Evolutionary conservation across 1,140 invertebrate species (phyloP).

Genomic region (Scylla paramamosain): DNA sequence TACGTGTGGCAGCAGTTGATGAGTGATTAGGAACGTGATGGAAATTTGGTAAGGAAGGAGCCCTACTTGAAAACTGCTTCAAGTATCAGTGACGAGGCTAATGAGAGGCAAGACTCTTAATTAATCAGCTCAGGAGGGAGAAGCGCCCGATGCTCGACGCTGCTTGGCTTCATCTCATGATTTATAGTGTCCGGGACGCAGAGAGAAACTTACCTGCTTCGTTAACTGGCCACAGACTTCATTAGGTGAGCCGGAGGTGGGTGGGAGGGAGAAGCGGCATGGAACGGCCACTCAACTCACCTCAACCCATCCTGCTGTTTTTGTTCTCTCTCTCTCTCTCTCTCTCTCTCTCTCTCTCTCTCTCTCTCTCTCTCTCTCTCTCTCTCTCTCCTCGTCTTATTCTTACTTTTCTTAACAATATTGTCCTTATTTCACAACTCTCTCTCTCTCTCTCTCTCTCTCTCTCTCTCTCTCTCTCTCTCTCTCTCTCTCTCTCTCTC

Average conservation of each 20-base stretch:
- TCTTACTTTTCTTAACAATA: too few species aligned
- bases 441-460: too few species aligned
- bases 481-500: too few species aligned
- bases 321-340: too few species aligned
- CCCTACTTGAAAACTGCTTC: slow-evolving; percentile 11
- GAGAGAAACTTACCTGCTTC: background rate
- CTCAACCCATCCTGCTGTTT: too few species aligned
- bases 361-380: too few species aligned
- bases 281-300: too few species aligned
- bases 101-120: slow-evolving; percentile 13
- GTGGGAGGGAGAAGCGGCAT: background rate
- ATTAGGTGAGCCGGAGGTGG: background rate
- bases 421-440: too few species aligned
- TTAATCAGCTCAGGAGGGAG: background rate
- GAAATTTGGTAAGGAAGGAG: slow-evolving; percentile 35
- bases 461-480: too few species aligned
- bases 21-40: background rate
- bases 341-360: too few species aligned
- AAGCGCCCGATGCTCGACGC: background rate
- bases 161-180: background rate
- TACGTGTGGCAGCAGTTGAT: slow-evolving; percentile 6
- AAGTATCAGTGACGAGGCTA: background rate
- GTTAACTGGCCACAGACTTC: slow-evolving; percentile 1
- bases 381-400: too few species aligned
- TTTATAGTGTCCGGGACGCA: background rate